Evolutionary conservation across 2,797 vertebrate species (phyloP).

Genomic region (Chloroceryle inda): DNA sequence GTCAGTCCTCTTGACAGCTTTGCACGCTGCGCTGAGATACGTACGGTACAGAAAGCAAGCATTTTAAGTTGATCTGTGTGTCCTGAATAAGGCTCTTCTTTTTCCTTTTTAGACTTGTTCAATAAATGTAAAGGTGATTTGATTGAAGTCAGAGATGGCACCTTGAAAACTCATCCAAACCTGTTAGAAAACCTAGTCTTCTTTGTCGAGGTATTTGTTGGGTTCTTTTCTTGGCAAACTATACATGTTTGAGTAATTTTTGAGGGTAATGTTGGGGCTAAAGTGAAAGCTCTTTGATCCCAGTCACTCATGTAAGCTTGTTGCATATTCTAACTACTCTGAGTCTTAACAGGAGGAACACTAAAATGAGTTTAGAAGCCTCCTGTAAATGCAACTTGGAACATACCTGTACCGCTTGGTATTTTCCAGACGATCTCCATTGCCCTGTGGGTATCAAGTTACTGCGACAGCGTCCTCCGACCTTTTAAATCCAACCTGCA

Average conservation of each 20-base stretch:
- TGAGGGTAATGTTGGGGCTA: neutral
- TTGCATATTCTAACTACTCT: neutral
- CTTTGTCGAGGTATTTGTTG: slow-evolving; percentile 91
- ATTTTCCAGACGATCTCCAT: slow-evolving; percentile 87
- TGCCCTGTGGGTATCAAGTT: slow-evolving; percentile 90
- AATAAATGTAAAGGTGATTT: slow-evolving; percentile 93
- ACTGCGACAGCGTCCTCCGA: slow-evolving; percentile 90
- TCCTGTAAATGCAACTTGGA: neutral
- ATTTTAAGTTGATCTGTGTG: neutral
- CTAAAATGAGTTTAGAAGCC: neutral
- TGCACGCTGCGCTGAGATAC: neutral
- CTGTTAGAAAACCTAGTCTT: slow-evolving; percentile 94
- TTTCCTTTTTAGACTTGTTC: slow-evolving; percentile 87
- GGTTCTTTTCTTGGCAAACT: neutral
- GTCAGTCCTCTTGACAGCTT: neutral
- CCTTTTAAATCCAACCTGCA: slow-evolving; percentile 95
- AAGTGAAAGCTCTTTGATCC: neutral
- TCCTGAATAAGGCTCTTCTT: slow-evolving; percentile 13
- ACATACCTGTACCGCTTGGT: neutral
- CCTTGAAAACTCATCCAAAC: slow-evolving; percentile 87
- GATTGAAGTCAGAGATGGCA: slow-evolving; percentile 88
- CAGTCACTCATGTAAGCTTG: neutral
- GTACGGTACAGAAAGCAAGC: neutral
- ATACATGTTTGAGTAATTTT: neutral
- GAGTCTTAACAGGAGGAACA: neutral